phyloP scores from a whole-genome alignment of 1,140 invertebrate species.

The Nasonia giraulti region DNA sequence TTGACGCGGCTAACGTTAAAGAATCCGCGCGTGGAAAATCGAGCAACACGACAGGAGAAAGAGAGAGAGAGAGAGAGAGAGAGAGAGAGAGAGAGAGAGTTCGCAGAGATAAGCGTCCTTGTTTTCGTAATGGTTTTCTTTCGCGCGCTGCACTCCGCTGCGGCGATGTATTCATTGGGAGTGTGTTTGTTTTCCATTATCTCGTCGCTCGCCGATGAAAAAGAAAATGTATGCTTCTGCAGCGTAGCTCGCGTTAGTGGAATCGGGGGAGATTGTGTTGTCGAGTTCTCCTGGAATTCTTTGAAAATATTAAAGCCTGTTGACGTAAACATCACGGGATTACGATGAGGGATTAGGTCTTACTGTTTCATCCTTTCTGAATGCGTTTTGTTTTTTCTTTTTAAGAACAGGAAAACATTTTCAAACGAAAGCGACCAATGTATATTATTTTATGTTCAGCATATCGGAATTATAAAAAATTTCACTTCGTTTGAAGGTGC shows the following conservation, averaged over 20 bases:
- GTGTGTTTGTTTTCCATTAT: constrained; percentile 32
- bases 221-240: constrained; percentile 18
- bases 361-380: too few relatives aligned
- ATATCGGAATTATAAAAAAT: too few relatives aligned
- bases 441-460: too few relatives aligned
- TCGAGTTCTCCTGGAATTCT: not conserved
- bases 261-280: not conserved
- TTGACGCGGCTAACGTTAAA: not conserved
- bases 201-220: not conserved
- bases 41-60: not conserved
- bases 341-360: not conserved
- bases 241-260: not conserved
- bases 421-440: too few relatives aligned
- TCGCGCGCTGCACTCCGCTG: not conserved
- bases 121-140: constrained; percentile 29
- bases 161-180: constrained; percentile 4
- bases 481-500: too few relatives aligned
- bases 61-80: too few relatives aligned
- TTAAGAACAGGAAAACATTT: too few relatives aligned
- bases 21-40: not conserved
- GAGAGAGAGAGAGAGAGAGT: not conserved
- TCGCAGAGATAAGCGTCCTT: not conserved
- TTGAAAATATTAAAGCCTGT: not conserved
- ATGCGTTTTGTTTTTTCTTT: too few relatives aligned
- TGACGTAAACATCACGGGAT: too few relatives aligned